Conservation (phyloP, 2,888 invertebrate genomes). For the Microctonus aethiopoides region DNA sequence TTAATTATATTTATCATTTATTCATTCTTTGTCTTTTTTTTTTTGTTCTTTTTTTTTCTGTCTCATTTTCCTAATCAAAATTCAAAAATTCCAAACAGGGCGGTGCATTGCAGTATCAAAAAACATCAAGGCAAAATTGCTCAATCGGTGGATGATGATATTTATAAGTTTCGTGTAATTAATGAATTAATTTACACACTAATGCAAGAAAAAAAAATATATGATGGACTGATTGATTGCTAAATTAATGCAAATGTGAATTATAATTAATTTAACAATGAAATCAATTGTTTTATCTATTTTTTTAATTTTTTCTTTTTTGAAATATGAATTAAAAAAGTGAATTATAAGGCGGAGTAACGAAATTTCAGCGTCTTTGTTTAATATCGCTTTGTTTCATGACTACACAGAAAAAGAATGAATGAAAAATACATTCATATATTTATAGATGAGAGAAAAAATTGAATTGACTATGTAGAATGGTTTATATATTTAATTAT, state of each 20-base stretch:
- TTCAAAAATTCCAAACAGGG: constrained; percentile 12
- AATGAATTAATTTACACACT: constrained; percentile 12
- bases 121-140: constrained; percentile 44
- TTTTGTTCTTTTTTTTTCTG: background rate
- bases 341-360: background rate
- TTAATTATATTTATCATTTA: constrained; percentile 3
- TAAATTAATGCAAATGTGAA: background rate
- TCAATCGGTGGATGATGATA: constrained; percentile 33
- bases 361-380: background rate
- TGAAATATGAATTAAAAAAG: too few relatives aligned
- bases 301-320: too few relatives aligned
- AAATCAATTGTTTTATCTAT: background rate
- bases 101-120: constrained; percentile 35
- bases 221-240: background rate
- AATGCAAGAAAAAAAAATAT: background rate
- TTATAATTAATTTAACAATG: background rate
- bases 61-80: background rate
- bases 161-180: background rate
- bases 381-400: background rate
- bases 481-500: constrained; percentile 13
- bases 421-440: too few relatives aligned
- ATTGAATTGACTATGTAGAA: constrained; percentile 11
- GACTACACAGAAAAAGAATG: background rate
- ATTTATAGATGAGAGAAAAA: constrained; percentile 33
- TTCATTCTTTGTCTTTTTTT: too few relatives aligned